Evolutionary conservation across 2,888 invertebrate genomes (phyloP), one percentile per base, ranked within the genome.

Genomic region (Ichneumon xanthorius): DNA sequence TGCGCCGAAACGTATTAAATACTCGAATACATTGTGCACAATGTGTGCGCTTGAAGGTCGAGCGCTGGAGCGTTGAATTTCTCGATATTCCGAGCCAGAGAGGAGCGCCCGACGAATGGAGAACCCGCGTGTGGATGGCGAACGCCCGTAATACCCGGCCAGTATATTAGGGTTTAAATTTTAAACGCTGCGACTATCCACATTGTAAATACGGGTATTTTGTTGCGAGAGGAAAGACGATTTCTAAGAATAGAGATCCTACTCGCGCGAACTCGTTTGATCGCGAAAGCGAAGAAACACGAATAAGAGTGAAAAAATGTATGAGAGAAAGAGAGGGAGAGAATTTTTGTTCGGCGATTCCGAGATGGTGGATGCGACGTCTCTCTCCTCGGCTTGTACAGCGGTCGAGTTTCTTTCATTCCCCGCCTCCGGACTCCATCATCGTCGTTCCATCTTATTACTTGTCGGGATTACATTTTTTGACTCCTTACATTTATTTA

Each of bases 1-100:
- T 93, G 93, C 92, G 89, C 90, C 91, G 88, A 93, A 93, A 92
- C 92, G 90, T 93, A 92, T 93, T 93, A 92, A 93, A 93, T 90
- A 91, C 91, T 89, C 87, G 85, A 83, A 88, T 89, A 88, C 88
- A 87, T 83, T 86, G 80, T 75, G 78, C 63, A 75, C 85, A 81
- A 80, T 82, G 81, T 87, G 84, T 73, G 84, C 67, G 84, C 68
- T 76, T 67, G 75, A 63, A 82, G 70, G 84, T 33, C 58, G 48
- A 40, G 68, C 78, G 67, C 65, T 65, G 76, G 22, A 78, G 79
- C 72, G 70, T 85, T 76, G 80, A 83, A 83, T 85, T 80, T 80
- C 82, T 79, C 84, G 82, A 75, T 82, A 76, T 71, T 80, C 40
- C 71, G 50, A 33, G 53, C 19, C 82, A 73, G 70, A 82, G 45